phyloP scores from a whole-genome alignment of 2,888 invertebrate species.

The Trissolcus japonicus region DNA sequence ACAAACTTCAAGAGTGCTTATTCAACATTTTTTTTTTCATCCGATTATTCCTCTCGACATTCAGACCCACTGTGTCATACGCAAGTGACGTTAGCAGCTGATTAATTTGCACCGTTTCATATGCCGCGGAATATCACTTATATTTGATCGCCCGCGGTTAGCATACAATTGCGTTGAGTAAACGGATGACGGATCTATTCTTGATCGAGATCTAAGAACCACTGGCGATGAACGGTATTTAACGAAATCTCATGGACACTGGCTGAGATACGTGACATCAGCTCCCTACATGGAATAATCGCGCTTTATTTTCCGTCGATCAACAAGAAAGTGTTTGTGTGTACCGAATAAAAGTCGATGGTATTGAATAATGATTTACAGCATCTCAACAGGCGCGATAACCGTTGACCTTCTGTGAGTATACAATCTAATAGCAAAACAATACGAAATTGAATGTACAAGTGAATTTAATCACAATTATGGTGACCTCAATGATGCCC shows the following conservation, averaged over 20 bases:
- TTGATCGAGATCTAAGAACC: conserved; percentile 23
- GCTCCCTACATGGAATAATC: conserved; percentile 34
- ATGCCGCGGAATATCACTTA: conserved; percentile 4
- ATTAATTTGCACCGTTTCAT: conserved; percentile 19
- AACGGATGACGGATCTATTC: conserved; percentile 10
- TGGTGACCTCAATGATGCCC: no score
- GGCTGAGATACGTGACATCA: conserved; percentile 38
- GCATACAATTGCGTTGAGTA: conserved; percentile 3
- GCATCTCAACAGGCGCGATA: no score
- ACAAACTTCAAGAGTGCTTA: not conserved
- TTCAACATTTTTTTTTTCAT: conserved; percentile 4
- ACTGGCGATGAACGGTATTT: conserved; percentile 41
- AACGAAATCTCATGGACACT: conserved; percentile 37
- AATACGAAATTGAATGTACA: no score
- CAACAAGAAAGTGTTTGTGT: not conserved
- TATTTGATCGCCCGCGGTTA: not conserved
- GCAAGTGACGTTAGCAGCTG: conserved; percentile 22
- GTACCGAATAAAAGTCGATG: not conserved
- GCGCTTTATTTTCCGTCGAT: conserved; percentile 16
- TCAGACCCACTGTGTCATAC: conserved; percentile 21
- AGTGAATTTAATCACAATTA: no score
- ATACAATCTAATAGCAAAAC: no score
- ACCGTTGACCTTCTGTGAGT: no score
- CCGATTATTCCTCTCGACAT: conserved; percentile 33
- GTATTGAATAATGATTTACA: no score